Conservation (phyloP, 2,113 vertebrate species). For the Dissostichus mawsoni region DNA sequence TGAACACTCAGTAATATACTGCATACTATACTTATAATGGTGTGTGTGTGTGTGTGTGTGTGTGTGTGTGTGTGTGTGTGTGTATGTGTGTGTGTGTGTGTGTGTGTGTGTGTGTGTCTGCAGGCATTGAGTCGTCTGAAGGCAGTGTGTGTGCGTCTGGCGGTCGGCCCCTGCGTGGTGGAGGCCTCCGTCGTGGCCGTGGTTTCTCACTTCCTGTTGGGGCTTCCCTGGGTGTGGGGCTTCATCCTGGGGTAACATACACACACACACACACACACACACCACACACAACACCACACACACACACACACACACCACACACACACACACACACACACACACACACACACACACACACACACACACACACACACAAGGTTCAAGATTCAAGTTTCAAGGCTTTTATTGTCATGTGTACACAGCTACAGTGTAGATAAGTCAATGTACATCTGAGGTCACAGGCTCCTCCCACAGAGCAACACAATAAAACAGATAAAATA, state of each 20-base stretch:
- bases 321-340: no score
- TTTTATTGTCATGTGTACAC: no score
- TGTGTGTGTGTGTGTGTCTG: conserved; percentile 12
- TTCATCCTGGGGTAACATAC: conserved; percentile 93
- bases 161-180: conserved; percentile 87
- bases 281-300: background rate
- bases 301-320: background rate
- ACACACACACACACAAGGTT: no score
- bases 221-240: conserved; percentile 92
- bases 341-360: no score
- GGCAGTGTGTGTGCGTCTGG: conserved; percentile 89
- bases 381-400: no score
- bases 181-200: conserved; percentile 87
- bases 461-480: no score
- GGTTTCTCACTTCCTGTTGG: conserved; percentile 88
- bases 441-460: no score
- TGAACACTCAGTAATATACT: background rate
- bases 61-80: no score
- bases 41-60: conserved; percentile 23
- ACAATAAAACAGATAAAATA: no score
- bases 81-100: conserved; percentile 21
- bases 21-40: background rate
- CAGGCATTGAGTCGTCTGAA: conserved; percentile 86
- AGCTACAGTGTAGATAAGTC: no score
- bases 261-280: background rate